Conservation (phyloP, 2,888 invertebrate species). For the Agriotes lineatus region DNA sequence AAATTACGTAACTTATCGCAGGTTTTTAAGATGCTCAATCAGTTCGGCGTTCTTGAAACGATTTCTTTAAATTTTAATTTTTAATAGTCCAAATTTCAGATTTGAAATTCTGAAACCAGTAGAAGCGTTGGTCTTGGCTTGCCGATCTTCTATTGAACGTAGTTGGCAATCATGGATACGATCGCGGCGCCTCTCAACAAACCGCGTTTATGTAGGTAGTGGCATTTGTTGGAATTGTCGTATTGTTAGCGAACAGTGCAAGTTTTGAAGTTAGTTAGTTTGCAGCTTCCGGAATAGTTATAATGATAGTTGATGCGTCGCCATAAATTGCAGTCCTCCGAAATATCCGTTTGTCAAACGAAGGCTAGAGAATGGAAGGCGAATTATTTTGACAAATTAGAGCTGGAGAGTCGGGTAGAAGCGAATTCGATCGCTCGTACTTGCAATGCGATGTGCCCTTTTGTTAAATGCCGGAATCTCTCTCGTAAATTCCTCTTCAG, state of each 20-base stretch:
- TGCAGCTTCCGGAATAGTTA: conserved; percentile 12
- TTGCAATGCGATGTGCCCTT: neutral
- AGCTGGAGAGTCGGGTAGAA: neutral
- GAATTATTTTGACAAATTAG: neutral
- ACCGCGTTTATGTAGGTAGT: conserved; percentile 14
- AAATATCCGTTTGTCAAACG: conserved; percentile 7
- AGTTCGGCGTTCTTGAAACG: no score
- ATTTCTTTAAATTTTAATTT: no score
- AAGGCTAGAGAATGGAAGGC: neutral
- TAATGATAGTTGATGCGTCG: conserved; percentile 8
- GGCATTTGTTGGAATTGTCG: conserved; percentile 13
- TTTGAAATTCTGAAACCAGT: no score
- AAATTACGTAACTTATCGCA: no score
- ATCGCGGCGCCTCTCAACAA: conserved; percentile 1
- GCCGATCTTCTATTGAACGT: neutral
- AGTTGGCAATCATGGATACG: conserved; percentile 10
- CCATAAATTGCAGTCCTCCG: conserved; percentile 3
- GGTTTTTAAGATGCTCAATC: no score
- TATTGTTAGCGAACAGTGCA: conserved; percentile 14
- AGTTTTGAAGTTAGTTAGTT: conserved; percentile 15
- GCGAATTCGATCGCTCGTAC: neutral
- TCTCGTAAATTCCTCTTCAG: neutral
- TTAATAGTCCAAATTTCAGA: no score
- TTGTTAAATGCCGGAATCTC: neutral
- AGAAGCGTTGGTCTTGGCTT: neutral